phyloP scores from a whole-genome alignment of 2,888 invertebrate genomes.

The Spodoptera littoralis region DNA sequence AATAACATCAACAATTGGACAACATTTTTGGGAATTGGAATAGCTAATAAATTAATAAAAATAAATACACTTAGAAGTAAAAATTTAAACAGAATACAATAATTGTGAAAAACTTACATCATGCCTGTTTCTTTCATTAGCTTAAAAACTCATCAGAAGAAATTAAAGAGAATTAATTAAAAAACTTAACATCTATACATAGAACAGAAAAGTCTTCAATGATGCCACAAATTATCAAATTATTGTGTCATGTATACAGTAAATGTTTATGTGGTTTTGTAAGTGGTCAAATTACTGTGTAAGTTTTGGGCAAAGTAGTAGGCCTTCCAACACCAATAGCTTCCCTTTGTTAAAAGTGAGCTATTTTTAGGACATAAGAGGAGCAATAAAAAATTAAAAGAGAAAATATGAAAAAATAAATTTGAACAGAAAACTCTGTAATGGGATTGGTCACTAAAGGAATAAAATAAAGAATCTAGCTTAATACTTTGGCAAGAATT shows the following conservation, averaged over 20 bases:
- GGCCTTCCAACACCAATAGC: constrained; percentile 50
- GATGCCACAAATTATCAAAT: constrained; percentile 36
- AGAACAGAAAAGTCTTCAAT: constrained; percentile 25
- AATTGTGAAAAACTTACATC: constrained; percentile 9
- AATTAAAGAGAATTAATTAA: constrained; percentile 5
- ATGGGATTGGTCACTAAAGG: constrained; percentile 69
- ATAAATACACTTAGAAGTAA: not conserved
- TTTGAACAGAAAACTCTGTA: constrained; percentile 47
- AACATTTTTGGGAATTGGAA: constrained; percentile 16
- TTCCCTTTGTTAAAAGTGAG: constrained; percentile 49
- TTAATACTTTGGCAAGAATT: constrained; percentile 84
- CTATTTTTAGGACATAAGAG: constrained; percentile 63
- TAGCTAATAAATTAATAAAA: constrained; percentile 16
- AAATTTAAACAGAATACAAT: constrained; percentile 5
- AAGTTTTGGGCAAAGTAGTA: constrained; percentile 23
- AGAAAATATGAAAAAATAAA: constrained; percentile 40
- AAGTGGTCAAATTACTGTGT: constrained; percentile 25
- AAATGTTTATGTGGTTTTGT: constrained; percentile 23
- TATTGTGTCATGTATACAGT: constrained; percentile 23
- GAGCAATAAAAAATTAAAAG: constrained; percentile 54
- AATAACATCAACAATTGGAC: constrained; percentile 17
- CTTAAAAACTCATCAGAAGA: constrained; percentile 1
- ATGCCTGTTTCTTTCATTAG: constrained; percentile 15
- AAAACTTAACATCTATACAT: constrained; percentile 4
- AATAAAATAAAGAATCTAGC: constrained; percentile 80